These are phyloP conservation scores for Calliphora vomitoria DNA, from an alignment of 2,888 invertebrate genomes.

Conservation along the genomic window DNA sequence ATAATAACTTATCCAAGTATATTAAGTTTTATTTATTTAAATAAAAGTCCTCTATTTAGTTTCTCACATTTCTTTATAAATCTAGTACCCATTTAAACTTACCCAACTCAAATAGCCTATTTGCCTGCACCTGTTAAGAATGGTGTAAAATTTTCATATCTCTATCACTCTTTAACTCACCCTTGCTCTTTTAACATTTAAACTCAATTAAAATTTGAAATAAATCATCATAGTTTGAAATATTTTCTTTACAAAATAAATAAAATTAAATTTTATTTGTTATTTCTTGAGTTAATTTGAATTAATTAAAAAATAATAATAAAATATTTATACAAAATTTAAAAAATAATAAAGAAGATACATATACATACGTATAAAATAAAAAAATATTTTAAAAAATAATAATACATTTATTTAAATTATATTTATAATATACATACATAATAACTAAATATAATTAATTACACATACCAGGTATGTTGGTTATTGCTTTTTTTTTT, in stretches of 20 bases:
- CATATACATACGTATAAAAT: not conserved
- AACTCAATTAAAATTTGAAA: not conserved
- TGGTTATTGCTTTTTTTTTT: constrained; percentile 48
- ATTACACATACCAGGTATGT: constrained; percentile 50
- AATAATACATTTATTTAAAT: constrained; percentile 41
- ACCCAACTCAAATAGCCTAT: no score
- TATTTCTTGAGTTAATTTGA: constrained; percentile 56
- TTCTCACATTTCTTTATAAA: no score
- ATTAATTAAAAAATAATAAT: constrained; percentile 42
- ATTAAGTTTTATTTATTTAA: no score
- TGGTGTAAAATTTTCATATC: not conserved
- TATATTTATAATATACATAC: constrained; percentile 4
- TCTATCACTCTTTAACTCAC: not conserved
- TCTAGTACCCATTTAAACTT: no score
- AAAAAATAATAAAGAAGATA: constrained; percentile 10
- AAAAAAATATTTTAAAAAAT: constrained; percentile 35
- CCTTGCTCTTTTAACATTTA: not conserved
- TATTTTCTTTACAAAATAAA: constrained; percentile 52
- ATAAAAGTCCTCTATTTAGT: no score
- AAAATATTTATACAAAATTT: constrained; percentile 35
- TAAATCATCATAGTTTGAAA: not conserved
- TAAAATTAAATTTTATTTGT: constrained; percentile 63
- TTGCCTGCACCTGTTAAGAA: no score
- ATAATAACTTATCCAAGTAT: no score
- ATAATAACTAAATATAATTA: constrained; percentile 22